Conservation (phyloP, 2,888 invertebrate species). For the Parapristionchus giblindavisi region DNA sequence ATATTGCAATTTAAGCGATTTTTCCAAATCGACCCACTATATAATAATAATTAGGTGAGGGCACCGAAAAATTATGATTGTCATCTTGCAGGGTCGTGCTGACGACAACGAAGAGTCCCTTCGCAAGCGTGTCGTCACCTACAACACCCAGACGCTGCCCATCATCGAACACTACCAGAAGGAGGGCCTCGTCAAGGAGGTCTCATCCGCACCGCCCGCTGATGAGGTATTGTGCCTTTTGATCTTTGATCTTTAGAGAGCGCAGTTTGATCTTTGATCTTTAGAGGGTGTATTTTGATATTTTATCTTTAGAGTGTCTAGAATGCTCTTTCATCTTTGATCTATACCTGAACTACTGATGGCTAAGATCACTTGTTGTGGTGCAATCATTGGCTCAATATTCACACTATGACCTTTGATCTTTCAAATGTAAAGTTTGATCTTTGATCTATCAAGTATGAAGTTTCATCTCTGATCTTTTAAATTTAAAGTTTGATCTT, state of each 20-base stretch:
- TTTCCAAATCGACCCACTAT: no score
- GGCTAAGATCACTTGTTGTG: background rate
- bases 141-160: constrained; percentile 69
- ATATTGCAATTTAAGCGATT: no score
- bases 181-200: constrained; percentile 57
- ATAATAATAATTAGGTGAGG: no score
- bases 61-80: no score
- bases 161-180: constrained; percentile 67
- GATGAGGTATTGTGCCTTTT: constrained; percentile 51
- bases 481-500: background rate
- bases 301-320: background rate
- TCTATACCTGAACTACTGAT: background rate
- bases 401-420: background rate
- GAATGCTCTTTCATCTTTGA: no score
- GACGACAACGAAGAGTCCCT: constrained; percentile 92
- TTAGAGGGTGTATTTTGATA: background rate
- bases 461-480: background rate
- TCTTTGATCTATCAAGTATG: background rate
- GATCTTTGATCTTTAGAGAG: no score
- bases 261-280: no score
- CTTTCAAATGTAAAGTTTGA: background rate
- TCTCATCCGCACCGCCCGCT: constrained; percentile 50
- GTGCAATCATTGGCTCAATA: background rate
- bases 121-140: constrained; percentile 77
- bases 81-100: constrained; percentile 80